Evolutionary conservation across 2,888 invertebrate genomes (phyloP).

Genomic region (Tiliacea citrago): DNA sequence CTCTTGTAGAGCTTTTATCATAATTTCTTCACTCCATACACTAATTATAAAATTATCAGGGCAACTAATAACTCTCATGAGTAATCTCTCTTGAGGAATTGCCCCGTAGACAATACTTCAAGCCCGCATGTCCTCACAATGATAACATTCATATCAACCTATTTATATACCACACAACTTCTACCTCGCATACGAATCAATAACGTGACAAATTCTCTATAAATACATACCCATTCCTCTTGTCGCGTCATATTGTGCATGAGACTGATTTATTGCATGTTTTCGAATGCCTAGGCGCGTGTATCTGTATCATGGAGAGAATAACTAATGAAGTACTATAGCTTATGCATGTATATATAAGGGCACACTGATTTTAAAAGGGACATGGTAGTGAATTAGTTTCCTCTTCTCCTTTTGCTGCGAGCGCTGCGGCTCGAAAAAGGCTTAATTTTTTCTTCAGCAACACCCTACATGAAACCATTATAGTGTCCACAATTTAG

Average conservation of each 20-base stretch:
- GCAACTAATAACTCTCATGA: background rate
- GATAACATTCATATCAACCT: constrained; percentile 24
- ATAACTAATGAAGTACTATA: constrained; percentile 25
- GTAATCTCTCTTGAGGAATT: constrained; percentile 22
- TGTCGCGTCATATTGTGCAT: constrained; percentile 53
- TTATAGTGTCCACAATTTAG: too few species aligned
- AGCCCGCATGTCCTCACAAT: background rate
- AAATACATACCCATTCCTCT: constrained; percentile 56
- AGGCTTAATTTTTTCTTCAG: too few species aligned
- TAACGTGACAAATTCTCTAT: constrained; percentile 58
- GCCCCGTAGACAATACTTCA: constrained; percentile 14
- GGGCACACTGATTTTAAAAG: background rate
- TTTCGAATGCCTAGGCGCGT: constrained; percentile 58
- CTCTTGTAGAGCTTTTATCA: background rate
- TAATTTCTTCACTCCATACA: background rate
- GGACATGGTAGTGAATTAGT: background rate
- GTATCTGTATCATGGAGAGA: constrained; percentile 34
- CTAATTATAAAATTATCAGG: background rate
- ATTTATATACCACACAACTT: constrained; percentile 14
- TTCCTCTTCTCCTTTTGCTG: background rate
- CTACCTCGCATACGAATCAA: constrained; percentile 34
- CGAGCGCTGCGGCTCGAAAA: too few species aligned
- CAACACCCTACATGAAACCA: background rate
- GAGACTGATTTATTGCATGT: constrained; percentile 63
- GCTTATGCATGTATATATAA: background rate